Conservation (phyloP, 2,113 vertebrate species). For the Rutilus rutilus region DNA sequence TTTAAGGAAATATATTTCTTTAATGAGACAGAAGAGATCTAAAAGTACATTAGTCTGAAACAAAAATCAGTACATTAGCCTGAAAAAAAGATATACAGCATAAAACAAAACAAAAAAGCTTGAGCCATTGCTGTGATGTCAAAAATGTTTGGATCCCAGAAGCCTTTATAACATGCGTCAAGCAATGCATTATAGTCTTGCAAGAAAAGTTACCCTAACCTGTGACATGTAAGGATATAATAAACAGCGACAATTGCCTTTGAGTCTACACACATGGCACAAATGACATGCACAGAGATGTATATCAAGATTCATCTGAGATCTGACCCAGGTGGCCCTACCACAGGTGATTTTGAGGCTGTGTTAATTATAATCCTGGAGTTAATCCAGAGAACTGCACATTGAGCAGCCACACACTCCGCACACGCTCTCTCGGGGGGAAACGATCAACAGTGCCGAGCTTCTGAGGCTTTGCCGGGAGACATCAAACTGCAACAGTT, state of each 20-base stretch:
- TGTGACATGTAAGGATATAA: background rate
- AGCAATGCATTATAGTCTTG: background rate
- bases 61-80: background rate
- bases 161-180: background rate
- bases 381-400: conserved; percentile 50
- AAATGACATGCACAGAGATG: conserved; percentile 16
- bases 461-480: conserved; percentile 32
- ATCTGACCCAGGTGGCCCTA: conserved; percentile 57
- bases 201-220: background rate
- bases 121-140: background rate
- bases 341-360: conserved; percentile 54
- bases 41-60: background rate
- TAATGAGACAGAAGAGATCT: background rate
- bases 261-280: background rate
- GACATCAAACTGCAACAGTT: background rate
- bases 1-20: background rate
- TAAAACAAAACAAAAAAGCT: background rate
- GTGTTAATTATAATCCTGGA: conserved; percentile 64
- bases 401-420: conserved; percentile 44
- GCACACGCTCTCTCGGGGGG: conserved; percentile 32
- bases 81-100: background rate
- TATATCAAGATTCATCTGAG: conserved; percentile 46
- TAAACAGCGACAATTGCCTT: background rate
- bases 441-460: conserved; percentile 20
- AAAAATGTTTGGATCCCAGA: background rate